Percentiles rank a stretch among this genome's conserved stretches.
Conservation (phyloP, 1,140 invertebrate species). For the Polyergus mexicanus region DNA sequence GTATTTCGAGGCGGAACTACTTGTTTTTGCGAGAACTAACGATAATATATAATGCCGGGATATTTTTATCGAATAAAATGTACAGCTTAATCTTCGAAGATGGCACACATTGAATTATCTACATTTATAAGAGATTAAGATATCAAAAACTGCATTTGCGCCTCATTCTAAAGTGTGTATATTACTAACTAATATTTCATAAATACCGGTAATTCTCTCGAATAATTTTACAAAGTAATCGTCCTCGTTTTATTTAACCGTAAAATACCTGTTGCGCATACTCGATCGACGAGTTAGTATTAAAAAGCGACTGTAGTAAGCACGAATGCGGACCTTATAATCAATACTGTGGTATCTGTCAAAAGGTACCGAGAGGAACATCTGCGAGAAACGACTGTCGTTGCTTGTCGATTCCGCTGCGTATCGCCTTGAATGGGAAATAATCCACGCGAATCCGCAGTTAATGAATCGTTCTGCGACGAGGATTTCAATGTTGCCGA, state of each 20-base stretch:
- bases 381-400: conserved; percentile 4
- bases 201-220: not conserved
- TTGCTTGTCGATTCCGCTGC: conserved; percentile 3
- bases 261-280: not conserved
- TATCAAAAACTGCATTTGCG: not conserved
- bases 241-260: not conserved
- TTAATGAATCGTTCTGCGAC: conserved; percentile 49
- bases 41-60: not conserved
- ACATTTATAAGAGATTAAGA: not conserved
- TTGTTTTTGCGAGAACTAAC: conserved; percentile 7
- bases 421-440: conserved; percentile 13
- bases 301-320: not conserved
- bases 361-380: conserved; percentile 12
- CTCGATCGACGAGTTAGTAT: not conserved
- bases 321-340: not conserved
- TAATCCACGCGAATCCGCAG: not conserved
- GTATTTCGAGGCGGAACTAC: not conserved
- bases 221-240: not conserved
- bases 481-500: conserved; percentile 19
- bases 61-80: not conserved
- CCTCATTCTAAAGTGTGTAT: not conserved
- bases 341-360: not conserved
- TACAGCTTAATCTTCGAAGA: not conserved
- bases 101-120: no score
- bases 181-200: not conserved